phyloP scores from a whole-genome alignment of 2,888 invertebrate genomes.

The Anodontia alba region DNA sequence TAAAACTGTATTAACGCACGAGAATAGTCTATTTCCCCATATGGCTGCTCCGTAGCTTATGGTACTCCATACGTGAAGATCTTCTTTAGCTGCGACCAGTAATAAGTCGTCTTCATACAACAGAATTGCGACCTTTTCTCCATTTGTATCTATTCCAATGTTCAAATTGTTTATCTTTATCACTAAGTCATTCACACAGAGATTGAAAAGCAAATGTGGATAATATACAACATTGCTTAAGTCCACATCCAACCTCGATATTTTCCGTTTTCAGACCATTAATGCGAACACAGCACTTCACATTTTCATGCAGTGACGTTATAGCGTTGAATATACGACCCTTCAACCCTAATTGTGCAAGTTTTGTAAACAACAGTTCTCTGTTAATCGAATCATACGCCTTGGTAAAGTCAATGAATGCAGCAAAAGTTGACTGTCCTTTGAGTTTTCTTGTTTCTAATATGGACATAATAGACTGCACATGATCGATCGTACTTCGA shows the following conservation, averaged over 20 bases:
- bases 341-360: background rate
- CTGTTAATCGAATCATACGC: background rate
- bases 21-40: constrained; percentile 1
- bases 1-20: constrained; percentile 26
- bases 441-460: background rate
- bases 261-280: background rate
- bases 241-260: background rate
- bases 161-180: background rate
- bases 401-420: background rate
- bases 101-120: background rate
- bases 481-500: background rate
- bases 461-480: background rate
- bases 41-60: constrained; percentile 25
- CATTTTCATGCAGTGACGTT: background rate
- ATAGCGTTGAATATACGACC: background rate
- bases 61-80: background rate
- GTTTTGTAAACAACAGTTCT: background rate
- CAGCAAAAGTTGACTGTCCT: background rate
- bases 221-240: background rate
- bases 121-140: background rate
- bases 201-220: background rate
- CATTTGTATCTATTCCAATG: background rate
- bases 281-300: background rate
- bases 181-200: background rate
- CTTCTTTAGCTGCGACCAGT: background rate